Evolutionary conservation across 1,140 invertebrate genomes (phyloP).

Genomic region (Carcinoscorpius rotundicauda): DNA sequence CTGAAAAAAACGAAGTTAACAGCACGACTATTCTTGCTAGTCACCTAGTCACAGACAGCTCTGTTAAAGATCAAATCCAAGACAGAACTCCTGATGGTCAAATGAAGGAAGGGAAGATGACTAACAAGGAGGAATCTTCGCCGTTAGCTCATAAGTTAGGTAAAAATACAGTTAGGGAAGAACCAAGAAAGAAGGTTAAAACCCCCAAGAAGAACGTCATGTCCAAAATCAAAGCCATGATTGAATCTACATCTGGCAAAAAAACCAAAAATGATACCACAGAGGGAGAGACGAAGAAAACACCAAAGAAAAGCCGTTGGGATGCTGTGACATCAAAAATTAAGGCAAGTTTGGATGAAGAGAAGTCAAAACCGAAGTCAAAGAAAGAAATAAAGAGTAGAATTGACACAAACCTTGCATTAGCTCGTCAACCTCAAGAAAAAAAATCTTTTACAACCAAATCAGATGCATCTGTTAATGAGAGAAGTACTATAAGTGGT

Average conservation of each 20-base stretch:
- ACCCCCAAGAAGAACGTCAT: conserved; percentile 22
- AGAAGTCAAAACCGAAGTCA: conserved; percentile 29
- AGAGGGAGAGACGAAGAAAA: conserved; percentile 10
- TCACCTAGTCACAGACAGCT: no score
- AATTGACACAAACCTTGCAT: conserved; percentile 27
- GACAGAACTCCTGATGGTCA: no score
- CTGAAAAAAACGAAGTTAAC: no score
- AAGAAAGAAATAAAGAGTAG: conserved; percentile 33
- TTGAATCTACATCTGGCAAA: conserved; percentile 18
- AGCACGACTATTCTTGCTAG: no score
- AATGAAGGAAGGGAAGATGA: no score
- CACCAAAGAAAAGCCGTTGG: conserved; percentile 34
- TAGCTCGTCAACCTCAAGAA: conserved; percentile 10
- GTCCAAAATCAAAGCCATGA: conserved; percentile 25
- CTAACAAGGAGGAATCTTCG: no score
- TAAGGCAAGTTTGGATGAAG: conserved; percentile 23
- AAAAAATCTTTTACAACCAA: neutral
- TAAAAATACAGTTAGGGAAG: no score
- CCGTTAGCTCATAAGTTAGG: no score
- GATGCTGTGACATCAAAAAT: conserved; percentile 35
- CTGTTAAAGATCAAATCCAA: no score
- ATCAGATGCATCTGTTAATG: neutral
- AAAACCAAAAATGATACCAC: neutral
- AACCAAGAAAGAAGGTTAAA: neutral
- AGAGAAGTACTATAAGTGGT: no score